Base-by-base conservation (phyloP, 2,888 invertebrate genomes). In the Cyclophora punctaria region DNA sequence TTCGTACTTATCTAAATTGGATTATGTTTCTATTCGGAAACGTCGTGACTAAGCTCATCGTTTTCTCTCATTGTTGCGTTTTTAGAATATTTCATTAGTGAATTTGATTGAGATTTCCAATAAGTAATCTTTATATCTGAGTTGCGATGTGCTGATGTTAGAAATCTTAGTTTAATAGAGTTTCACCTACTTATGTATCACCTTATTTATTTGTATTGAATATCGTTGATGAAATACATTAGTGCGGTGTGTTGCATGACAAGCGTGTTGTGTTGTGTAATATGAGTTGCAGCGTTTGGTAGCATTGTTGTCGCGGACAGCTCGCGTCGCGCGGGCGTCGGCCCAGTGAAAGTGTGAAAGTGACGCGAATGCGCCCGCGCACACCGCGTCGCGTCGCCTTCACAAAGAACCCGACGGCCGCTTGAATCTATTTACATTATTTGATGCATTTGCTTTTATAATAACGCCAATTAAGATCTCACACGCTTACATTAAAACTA, bases 271-370 rank as follows among this genome's bases (percentile, higher is more conserved):
- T 77, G 79, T 82, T 83, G 74, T 77, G 79, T 82, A 84, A 84
- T 82, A 76, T 71, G 73, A 83, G 82, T 82, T 79, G 83, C 83
- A 83, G 78, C 73, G 69, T 73, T 66, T 55, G 62, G 62, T 65
- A 64, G 66, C 70, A 68, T 69, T 66, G 66, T 69, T 66, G 68
- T 65, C 58, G 65, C 62, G 44, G 44, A 44, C 44, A 44, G 44
- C 33, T 44, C 57, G 64, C 64, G 67, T 64, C 63, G 63, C 59
- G 64, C 52, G 63, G 65, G 79, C 86, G 87, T 79, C 83, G 85
- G 73, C 83, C 83, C 71, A 87, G 88, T 85, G 87, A 88, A 88
- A 87, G 87, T 87, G 87, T 83, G 87, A 88, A 88, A 88, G 87
- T 87, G 87, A 87, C 76, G 78, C 83, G 80, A 85, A 83, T 80